phyloP scores from a whole-genome alignment of 2,113 vertebrate genomes.

The Saimiri boliviensis region DNA sequence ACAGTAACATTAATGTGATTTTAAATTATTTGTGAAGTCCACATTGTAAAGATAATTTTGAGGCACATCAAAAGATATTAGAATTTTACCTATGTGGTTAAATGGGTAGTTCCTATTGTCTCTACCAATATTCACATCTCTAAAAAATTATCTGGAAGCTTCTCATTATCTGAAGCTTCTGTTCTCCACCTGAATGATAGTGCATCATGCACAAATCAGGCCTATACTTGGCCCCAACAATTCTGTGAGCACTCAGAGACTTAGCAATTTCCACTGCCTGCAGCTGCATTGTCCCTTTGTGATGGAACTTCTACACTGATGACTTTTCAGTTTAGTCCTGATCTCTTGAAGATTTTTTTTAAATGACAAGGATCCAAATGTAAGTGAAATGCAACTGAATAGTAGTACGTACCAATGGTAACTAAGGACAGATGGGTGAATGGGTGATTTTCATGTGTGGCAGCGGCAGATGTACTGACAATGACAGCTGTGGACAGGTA shows the following conservation, averaged over 20 bases:
- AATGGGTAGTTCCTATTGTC: neutral
- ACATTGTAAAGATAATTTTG: neutral
- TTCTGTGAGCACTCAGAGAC: neutral
- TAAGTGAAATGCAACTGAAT: neutral
- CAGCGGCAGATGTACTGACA: neutral
- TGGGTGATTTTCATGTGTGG: neutral
- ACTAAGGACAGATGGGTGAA: neutral
- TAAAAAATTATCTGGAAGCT: neutral
- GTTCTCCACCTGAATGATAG: neutral
- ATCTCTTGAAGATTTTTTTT: neutral
- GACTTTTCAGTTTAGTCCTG: neutral
- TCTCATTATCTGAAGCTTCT: neutral
- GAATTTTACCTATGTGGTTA: neutral
- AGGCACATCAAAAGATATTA: neutral
- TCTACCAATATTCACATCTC: neutral
- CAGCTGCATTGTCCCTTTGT: accelerated
- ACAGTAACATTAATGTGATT: accelerated
- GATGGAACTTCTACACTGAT: neutral
- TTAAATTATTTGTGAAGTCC: neutral
- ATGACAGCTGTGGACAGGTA: neutral
- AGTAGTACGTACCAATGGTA: neutral
- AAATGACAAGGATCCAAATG: neutral
- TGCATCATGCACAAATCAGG: neutral
- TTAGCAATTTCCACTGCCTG: neutral
- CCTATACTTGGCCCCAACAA: neutral